Conservation (phyloP, 2,888 invertebrate species). For the Hirtodrosophila confusa region DNA sequence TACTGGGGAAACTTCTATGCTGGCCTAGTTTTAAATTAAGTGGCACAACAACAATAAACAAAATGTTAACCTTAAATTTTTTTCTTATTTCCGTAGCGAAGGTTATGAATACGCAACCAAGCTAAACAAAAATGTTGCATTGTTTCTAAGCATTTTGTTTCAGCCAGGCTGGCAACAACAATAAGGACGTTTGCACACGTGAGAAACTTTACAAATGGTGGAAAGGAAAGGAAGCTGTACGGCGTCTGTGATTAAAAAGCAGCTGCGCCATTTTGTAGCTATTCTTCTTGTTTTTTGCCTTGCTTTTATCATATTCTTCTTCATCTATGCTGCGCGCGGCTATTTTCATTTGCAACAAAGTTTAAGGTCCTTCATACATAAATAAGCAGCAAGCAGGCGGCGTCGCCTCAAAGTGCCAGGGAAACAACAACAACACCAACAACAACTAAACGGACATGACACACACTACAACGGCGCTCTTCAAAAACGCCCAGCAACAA, state of each 20-base stretch:
- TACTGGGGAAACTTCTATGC: slow-evolving; percentile 30
- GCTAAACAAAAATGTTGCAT: slow-evolving; percentile 54
- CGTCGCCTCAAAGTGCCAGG: slow-evolving; percentile 67
- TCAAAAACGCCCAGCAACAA: slow-evolving; percentile 63
- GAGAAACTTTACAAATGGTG: slow-evolving; percentile 63
- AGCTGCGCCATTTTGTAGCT: slow-evolving; percentile 29
- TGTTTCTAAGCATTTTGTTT: slow-evolving; percentile 45
- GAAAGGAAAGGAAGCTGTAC: slow-evolving; percentile 49
- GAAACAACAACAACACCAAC: slow-evolving; percentile 48
- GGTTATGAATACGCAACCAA: slow-evolving; percentile 57
- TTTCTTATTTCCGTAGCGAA: slow-evolving; percentile 38
- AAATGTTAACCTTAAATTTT: slow-evolving; percentile 65
- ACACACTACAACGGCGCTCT: slow-evolving; percentile 72
- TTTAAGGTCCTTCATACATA: slow-evolving; percentile 81
- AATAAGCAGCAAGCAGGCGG: slow-evolving; percentile 75
- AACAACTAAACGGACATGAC: slow-evolving; percentile 74
- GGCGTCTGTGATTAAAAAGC: slow-evolving; percentile 69
- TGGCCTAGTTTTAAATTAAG: slow-evolving; percentile 70
- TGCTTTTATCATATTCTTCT: slow-evolving; percentile 24
- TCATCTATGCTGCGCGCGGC: slow-evolving; percentile 40
- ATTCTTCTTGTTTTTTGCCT: slow-evolving; percentile 17
- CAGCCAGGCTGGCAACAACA: slow-evolving; percentile 34
- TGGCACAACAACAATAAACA: slow-evolving; percentile 40
- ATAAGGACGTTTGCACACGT: slow-evolving; percentile 50
- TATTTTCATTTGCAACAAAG: slow-evolving; percentile 76